These are phyloP conservation scores for Gambusia affinis DNA, from an alignment of 2,113 vertebrate genomes.

Conservation along the genomic window DNA sequence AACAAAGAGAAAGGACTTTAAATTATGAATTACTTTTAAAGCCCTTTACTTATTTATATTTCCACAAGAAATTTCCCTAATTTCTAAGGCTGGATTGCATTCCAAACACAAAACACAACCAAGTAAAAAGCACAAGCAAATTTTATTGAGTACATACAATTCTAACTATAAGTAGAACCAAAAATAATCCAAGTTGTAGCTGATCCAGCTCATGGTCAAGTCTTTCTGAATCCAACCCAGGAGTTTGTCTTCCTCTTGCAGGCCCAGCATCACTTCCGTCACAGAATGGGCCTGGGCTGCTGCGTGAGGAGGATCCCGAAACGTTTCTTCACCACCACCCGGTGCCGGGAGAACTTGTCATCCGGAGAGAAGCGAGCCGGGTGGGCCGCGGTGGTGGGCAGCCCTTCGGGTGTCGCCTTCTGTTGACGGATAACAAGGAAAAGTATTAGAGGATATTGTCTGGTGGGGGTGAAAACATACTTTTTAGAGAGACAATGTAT, in stretches of 20 bases:
- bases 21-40: too few relatives aligned
- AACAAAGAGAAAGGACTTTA: too few relatives aligned
- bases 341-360: constrained; percentile 89
- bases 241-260: neutral
- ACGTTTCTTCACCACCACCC: constrained; percentile 88
- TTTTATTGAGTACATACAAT: constrained; percentile 39
- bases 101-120: neutral
- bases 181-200: neutral
- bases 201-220: neutral
- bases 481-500: too few relatives aligned
- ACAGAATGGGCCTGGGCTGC: constrained; percentile 85
- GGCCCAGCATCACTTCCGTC: neutral
- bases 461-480: neutral
- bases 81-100: too few relatives aligned
- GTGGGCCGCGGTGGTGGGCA: constrained; percentile 88
- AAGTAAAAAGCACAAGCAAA: neutral
- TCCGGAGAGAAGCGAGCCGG: constrained; percentile 92
- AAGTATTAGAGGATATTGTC: neutral
- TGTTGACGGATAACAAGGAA: constrained; percentile 46
- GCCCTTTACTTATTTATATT: too few relatives aligned
- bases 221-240: neutral
- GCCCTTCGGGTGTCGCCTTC: constrained; percentile 80
- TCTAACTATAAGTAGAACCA: neutral
- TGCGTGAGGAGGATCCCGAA: constrained; percentile 90
- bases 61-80: too few relatives aligned